phyloP scores from a whole-genome alignment of 1,140 invertebrate genomes.

The Trinorchestia longiramus region DNA sequence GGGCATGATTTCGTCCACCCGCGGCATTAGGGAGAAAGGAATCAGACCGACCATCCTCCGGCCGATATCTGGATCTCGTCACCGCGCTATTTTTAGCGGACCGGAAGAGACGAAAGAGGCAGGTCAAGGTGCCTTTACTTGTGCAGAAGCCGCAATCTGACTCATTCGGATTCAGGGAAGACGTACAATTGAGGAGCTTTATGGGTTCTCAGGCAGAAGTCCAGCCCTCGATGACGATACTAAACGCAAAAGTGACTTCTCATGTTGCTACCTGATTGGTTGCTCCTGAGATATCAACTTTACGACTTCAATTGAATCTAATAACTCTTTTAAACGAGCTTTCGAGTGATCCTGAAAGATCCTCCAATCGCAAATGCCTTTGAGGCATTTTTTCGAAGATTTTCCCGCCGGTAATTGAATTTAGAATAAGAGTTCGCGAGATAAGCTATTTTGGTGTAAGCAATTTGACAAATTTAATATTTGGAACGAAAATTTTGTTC shows the following conservation, averaged over 20 bases:
- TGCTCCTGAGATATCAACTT: not conserved
- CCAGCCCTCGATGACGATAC: not conserved
- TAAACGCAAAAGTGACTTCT: not conserved
- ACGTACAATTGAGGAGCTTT: constrained; percentile 22
- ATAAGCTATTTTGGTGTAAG: not conserved
- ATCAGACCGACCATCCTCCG: not conserved
- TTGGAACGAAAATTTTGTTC: not conserved
- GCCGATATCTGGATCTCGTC: constrained; percentile 12
- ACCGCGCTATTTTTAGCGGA: not conserved
- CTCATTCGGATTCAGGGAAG: constrained; percentile 42
- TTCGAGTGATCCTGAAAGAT: not conserved
- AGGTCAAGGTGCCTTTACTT: constrained; percentile 7
- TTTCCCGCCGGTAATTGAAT: not conserved
- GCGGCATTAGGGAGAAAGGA: not conserved
- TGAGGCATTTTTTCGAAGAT: not conserved
- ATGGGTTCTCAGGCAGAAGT: not conserved
- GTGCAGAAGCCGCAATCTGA: not conserved
- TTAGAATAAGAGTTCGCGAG: not conserved
- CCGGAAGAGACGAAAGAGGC: not conserved
- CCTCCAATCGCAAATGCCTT: not conserved
- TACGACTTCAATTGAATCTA: constrained; percentile 27
- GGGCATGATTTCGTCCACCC: not conserved
- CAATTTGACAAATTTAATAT: not conserved
- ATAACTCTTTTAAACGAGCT: not conserved
- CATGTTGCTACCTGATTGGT: not conserved